Percentiles rank a stretch among this genome's conserved stretches.
Conservation (phyloP, 2,888 invertebrate genomes). For the Theodoxus fluviatilis region DNA sequence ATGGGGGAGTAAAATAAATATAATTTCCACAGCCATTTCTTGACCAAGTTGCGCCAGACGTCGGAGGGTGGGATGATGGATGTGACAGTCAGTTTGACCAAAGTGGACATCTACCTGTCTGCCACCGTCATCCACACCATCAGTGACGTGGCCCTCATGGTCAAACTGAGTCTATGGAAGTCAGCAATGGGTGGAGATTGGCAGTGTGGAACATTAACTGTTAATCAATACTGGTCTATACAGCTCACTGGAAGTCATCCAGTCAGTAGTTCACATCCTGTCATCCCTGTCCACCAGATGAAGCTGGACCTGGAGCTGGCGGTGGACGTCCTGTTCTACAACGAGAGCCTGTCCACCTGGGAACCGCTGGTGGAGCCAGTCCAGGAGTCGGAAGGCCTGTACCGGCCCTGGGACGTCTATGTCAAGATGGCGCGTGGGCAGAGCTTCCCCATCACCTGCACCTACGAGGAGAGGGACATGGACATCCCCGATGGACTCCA, state of each 20-base stretch:
- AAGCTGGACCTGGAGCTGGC: conserved; percentile 67
- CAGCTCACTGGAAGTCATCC: not conserved
- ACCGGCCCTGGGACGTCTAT: conserved; percentile 77
- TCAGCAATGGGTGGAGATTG: too few relatives aligned
- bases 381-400: conserved; percentile 72
- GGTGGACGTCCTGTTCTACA: conserved; percentile 62
- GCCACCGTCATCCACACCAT: conserved; percentile 78
- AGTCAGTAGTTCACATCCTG: not conserved
- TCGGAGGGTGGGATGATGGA: conserved; percentile 75
- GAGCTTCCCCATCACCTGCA: conserved; percentile 60
- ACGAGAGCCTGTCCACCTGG: conserved; percentile 61
- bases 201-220: too few relatives aligned
- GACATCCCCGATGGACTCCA: conserved; percentile 57
- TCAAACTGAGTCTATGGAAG: too few relatives aligned
- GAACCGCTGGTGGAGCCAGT: conserved; percentile 68
- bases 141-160: conserved; percentile 67
- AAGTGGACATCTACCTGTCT: conserved; percentile 77
- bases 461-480: conserved; percentile 54
- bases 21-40: too few relatives aligned
- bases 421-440: conserved; percentile 68
- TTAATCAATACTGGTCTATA: not conserved
- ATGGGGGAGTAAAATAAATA: too few relatives aligned
- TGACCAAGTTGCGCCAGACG: conserved; percentile 53
- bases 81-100: conserved; percentile 74
- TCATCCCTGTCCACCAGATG: conserved; percentile 51